phyloP scores from a whole-genome alignment of 2,797 vertebrate species.

The Rhabdomys pumilio region DNA sequence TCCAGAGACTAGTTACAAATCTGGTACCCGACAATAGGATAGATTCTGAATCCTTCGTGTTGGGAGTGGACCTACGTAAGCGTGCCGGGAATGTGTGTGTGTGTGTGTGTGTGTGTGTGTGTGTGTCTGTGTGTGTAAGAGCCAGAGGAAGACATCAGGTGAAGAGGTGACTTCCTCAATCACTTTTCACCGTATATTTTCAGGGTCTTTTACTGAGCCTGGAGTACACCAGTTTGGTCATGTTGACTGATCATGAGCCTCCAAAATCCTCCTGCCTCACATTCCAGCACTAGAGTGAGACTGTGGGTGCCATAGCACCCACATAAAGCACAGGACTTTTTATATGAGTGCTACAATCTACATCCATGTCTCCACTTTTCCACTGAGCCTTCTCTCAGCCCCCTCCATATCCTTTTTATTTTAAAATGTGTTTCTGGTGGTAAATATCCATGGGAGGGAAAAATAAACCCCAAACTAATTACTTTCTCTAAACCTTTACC shows the following conservation, averaged over 20 bases:
- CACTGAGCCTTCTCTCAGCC: neutral
- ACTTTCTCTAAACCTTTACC: constrained; percentile 5
- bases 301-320: neutral
- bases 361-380: neutral
- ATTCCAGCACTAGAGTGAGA: neutral
- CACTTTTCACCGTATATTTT: neutral
- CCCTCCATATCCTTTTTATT: neutral
- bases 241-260: neutral
- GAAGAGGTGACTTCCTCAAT: neutral
- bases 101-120: neutral
- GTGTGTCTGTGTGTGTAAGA: neutral
- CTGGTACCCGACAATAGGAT: neutral
- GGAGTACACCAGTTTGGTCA: neutral
- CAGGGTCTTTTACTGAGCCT: neutral
- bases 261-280: no score
- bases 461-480: neutral
- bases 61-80: neutral
- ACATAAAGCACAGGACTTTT: neutral
- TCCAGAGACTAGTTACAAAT: constrained; percentile 19
- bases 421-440: constrained; percentile 50
- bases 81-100: no score
- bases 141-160: neutral
- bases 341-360: neutral
- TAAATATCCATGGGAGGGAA: neutral
- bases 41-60: neutral